A percentile compares a stretch with the other conserved stretches of the same genome.
These are phyloP conservation scores for Bostrychus sinensis DNA, from an alignment of 2,113 vertebrate species.

Conservation along the genomic window DNA sequence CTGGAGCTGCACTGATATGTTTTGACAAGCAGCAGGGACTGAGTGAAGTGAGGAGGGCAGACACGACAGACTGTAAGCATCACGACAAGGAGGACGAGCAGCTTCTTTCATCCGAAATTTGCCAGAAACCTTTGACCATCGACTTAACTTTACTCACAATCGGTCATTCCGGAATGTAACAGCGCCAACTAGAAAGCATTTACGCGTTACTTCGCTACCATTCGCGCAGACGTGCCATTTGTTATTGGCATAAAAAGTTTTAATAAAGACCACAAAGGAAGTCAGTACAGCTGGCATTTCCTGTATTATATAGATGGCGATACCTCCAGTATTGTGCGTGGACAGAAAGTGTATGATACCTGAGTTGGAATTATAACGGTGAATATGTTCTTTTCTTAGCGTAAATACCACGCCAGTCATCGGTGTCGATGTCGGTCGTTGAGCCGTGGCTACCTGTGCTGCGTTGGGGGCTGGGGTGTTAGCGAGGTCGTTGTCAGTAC, in stretches of 20 bases:
- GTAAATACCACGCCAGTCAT: constrained; percentile 14
- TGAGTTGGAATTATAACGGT: constrained; percentile 1
- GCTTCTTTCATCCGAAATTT: constrained; percentile 53
- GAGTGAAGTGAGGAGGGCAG: constrained; percentile 57
- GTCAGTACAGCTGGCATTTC: constrained; percentile 48
- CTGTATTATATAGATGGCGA: constrained; percentile 40
- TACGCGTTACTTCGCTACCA: constrained; percentile 8
- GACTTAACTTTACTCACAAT: neutral
- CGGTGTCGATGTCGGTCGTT: constrained; percentile 23
- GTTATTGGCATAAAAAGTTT: constrained; percentile 65
- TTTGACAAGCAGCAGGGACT: constrained; percentile 82
- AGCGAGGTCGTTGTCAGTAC: constrained; percentile 43
- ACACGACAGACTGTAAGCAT: constrained; percentile 68
- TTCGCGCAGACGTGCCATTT: constrained; percentile 22
- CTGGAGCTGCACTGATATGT: constrained; percentile 73
- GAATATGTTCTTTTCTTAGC: constrained; percentile 31
- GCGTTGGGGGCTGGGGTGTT: constrained; percentile 45
- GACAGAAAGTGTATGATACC: constrained; percentile 13
- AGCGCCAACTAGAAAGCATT: neutral
- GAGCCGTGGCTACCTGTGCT: constrained; percentile 58
- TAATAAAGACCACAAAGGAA: constrained; percentile 55
- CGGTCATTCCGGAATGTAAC: neutral
- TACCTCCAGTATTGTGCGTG: neutral
- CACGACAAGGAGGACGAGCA: constrained; percentile 54
- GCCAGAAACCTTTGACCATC: constrained; percentile 20